Percentiles rank a stretch among this genome's conserved stretches.
phyloP scores from a whole-genome alignment of 2,113 vertebrate species.

The Apteryx owenii region DNA sequence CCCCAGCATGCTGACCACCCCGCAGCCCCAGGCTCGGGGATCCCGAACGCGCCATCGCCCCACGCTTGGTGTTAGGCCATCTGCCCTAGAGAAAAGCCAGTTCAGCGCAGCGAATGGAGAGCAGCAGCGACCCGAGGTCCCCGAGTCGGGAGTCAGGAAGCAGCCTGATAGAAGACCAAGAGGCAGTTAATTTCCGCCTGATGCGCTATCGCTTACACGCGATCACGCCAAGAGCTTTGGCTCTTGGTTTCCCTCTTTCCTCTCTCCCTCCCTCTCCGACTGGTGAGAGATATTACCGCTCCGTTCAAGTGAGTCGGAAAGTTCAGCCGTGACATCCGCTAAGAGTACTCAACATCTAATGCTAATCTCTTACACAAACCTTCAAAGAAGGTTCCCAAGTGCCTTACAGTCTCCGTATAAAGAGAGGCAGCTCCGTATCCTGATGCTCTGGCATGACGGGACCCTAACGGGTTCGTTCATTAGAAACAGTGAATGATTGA shows the following conservation, averaged over 20 bases:
- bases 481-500: accelerated
- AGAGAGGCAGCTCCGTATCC: background rate
- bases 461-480: accelerated
- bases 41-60: accelerated
- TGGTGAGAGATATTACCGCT: background rate
- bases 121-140: background rate
- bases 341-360: background rate
- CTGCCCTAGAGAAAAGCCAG: background rate
- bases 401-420: background rate
- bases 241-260: background rate
- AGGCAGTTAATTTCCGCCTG: conserved; percentile 21
- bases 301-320: conserved; percentile 27
- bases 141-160: background rate
- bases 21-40: background rate
- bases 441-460: accelerated
- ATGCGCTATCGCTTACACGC: background rate
- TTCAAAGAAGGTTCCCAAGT: background rate
- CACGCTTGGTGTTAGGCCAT: background rate
- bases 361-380: background rate
- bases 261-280: background rate
- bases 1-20: background rate
- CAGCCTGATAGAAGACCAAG: conserved; percentile 30
- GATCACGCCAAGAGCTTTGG: background rate
- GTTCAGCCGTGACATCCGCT: conserved; percentile 7
- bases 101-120: background rate